These are phyloP conservation scores for Ectropis grisescens DNA, from an alignment of 1,140 invertebrate genomes.

Conservation along the genomic window DNA sequence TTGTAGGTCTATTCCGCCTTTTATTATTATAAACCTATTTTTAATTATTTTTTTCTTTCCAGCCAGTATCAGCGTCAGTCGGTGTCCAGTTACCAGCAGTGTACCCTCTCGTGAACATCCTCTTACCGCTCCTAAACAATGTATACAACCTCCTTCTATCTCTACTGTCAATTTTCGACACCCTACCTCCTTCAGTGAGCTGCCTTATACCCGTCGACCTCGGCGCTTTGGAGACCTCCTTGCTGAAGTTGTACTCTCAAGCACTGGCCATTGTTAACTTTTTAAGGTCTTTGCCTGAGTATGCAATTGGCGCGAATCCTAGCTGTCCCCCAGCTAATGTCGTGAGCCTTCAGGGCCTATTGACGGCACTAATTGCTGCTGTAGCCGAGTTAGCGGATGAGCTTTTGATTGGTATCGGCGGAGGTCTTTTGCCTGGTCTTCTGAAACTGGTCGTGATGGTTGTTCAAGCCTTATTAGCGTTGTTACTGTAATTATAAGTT, in stretches of 20 bases:
- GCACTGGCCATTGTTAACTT: constrained; percentile 60
- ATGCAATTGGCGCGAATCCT: constrained; percentile 45
- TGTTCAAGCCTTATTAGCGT: constrained; percentile 32
- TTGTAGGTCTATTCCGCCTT: too few relatives aligned
- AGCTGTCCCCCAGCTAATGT: constrained; percentile 27
- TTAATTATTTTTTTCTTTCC: constrained; percentile 18
- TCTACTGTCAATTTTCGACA: constrained; percentile 54
- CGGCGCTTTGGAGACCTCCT: constrained; percentile 47
- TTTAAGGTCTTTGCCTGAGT: constrained; percentile 45
- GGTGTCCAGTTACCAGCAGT: constrained; percentile 49
- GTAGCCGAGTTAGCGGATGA: constrained; percentile 49
- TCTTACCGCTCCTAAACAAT: constrained; percentile 53
- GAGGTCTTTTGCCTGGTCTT: constrained; percentile 42
- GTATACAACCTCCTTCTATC: constrained; percentile 55
- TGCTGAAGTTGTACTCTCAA: constrained; percentile 54
- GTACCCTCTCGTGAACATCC: constrained; percentile 54
- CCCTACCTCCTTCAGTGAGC: constrained; percentile 39
- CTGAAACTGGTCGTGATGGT: constrained; percentile 42
- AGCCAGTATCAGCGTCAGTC: constrained; percentile 41
- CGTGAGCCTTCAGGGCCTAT: constrained; percentile 33
- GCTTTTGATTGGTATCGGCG: constrained; percentile 38
- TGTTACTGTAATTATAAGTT: constrained; percentile 44
- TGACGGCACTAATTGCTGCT: constrained; percentile 28
- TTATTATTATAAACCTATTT: too few relatives aligned
- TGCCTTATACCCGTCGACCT: constrained; percentile 49